Evolutionary conservation across 2,113 vertebrate species (phyloP).

Genomic region (Sorex araneus): DNA sequence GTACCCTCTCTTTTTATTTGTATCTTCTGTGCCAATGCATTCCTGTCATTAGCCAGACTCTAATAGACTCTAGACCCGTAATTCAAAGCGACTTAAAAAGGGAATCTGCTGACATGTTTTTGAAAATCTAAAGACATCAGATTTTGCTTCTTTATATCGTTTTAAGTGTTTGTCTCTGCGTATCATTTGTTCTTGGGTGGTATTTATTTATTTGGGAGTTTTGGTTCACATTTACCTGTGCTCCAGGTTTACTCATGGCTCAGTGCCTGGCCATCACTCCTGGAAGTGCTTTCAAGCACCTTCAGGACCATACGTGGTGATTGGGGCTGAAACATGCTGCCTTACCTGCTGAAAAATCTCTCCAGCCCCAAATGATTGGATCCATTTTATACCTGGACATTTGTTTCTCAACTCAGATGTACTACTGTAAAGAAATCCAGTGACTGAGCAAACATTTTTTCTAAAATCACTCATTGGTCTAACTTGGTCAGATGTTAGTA

Average conservation of each 20-base stretch:
- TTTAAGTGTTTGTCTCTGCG: slow-evolving; percentile 1
- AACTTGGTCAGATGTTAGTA: no score
- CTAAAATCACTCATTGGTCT: slow-evolving; percentile 14
- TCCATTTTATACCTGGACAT: neutral
- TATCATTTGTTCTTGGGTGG: neutral
- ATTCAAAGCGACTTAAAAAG: slow-evolving; percentile 33
- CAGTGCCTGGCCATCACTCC: no score
- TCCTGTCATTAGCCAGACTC: neutral
- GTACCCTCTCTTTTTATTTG: neutral
- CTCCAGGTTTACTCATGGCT: no score
- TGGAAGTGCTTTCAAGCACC: no score
- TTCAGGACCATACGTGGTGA: no score
- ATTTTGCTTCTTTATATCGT: neutral
- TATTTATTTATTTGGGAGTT: neutral
- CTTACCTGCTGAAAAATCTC: no score
- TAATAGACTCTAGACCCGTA: slow-evolving; percentile 3
- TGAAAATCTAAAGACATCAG: slow-evolving; percentile 12
- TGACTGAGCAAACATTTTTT: neutral
- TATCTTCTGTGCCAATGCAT: neutral
- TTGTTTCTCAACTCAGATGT: neutral
- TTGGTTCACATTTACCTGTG: no score
- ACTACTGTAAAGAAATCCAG: neutral
- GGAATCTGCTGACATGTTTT: neutral
- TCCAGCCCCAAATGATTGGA: no score
- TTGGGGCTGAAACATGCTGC: no score